Evolutionary conservation across 2,888 invertebrate genomes (phyloP).

Genomic region (Himalopsyche kuldschensis): DNA sequence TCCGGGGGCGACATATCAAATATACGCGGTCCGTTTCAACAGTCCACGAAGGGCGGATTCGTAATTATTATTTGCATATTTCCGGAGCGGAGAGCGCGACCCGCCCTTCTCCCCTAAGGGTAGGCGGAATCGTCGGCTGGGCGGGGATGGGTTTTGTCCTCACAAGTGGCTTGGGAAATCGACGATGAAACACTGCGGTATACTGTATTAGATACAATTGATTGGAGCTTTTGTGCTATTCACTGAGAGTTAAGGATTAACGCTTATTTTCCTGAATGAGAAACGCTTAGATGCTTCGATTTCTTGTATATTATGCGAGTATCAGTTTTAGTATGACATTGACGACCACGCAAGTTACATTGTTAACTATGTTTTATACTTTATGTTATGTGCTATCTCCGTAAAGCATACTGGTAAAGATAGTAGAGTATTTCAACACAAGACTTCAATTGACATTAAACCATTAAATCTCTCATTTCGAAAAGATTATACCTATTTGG

Average conservation of each 20-base stretch:
- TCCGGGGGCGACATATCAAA: constrained; percentile 12
- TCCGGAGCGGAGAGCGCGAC: constrained; percentile 10
- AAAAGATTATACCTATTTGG: too few relatives aligned
- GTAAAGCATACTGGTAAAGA: too few relatives aligned
- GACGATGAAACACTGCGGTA: neutral
- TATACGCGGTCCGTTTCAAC: constrained; percentile 18
- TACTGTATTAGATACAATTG: neutral
- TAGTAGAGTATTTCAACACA: too few relatives aligned
- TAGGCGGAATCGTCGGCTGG: neutral
- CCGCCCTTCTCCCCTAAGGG: neutral
- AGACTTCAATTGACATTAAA: too few relatives aligned
- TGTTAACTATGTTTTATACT: too few relatives aligned
- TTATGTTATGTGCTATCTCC: too few relatives aligned
- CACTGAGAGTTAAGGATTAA: neutral
- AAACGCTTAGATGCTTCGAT: too few relatives aligned
- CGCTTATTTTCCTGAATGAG: neutral
- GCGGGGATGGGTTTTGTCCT: neutral
- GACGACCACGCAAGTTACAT: too few relatives aligned
- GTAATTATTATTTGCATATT: constrained; percentile 38
- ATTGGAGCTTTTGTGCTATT: neutral
- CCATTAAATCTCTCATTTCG: too few relatives aligned
- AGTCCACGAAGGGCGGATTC: constrained; percentile 23
- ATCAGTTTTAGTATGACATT: too few relatives aligned
- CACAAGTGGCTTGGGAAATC: neutral
- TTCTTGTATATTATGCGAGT: too few relatives aligned